Percentiles rank a stretch among this genome's conserved stretches.
Evolutionary conservation across 2,113 vertebrate species (phyloP).

Genomic region (Calyptommatus sinebrachiatus): DNA sequence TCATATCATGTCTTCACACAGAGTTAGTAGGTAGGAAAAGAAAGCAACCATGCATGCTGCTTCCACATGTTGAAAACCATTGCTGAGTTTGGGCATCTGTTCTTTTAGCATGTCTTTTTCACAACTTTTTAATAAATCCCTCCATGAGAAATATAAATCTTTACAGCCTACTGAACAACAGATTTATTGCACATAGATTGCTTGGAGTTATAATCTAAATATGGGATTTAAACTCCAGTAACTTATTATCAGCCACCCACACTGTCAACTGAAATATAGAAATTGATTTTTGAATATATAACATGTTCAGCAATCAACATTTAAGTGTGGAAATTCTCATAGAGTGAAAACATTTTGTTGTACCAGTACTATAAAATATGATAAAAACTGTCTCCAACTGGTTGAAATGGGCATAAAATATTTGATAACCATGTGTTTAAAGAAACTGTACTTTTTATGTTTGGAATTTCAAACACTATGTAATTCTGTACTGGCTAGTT

Average conservation of each 20-base stretch:
- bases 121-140: slow-evolving; percentile 2
- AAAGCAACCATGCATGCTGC: background rate
- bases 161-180: slow-evolving; percentile 5
- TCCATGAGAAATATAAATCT: background rate
- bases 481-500: too few species aligned
- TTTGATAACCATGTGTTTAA: background rate
- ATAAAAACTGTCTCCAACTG: background rate
- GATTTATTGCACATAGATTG: slow-evolving; percentile 1
- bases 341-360: background rate
- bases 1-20: background rate
- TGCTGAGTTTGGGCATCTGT: background rate
- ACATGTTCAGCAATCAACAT: background rate
- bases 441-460: background rate
- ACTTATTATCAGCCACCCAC: slow-evolving; percentile 5
- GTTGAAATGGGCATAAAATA: background rate
- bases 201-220: slow-evolving; percentile 1
- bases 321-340: background rate
- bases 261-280: background rate
- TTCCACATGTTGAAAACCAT: background rate
- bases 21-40: background rate
- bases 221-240: background rate
- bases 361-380: background rate
- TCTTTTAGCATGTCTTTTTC: background rate
- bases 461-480: too few species aligned
- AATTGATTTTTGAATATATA: slow-evolving; percentile 2